Evolutionary conservation across 2,113 vertebrate genomes (phyloP).

Genomic region (Lepus europaeus): DNA sequence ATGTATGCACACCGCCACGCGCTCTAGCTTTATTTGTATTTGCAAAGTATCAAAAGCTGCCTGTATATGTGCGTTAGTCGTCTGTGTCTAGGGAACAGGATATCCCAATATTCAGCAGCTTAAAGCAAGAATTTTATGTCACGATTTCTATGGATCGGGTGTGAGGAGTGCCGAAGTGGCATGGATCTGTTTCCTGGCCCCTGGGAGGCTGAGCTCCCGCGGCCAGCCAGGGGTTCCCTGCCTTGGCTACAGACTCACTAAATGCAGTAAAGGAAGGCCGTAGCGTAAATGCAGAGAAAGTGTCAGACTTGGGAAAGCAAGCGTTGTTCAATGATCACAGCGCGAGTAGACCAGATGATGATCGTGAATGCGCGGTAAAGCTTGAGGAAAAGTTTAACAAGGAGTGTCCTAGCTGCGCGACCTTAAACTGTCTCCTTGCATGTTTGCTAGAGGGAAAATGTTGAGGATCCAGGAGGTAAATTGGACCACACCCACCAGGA

Average conservation of each 20-base stretch:
- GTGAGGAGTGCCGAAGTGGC: not conserved
- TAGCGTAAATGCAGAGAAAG: not conserved
- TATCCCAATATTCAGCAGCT: not conserved
- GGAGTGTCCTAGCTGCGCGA: too few species aligned
- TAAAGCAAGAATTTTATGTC: not conserved
- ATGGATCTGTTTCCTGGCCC: not conserved
- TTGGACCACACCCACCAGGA: too few species aligned
- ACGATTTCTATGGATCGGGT: too few species aligned
- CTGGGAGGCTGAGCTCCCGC: too few species aligned
- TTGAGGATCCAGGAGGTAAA: not conserved
- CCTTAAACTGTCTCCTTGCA: not conserved
- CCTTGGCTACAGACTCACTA: too few species aligned
- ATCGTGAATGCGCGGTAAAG: not conserved
- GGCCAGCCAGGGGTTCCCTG: not conserved
- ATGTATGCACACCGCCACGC: not conserved
- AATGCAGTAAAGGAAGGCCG: not conserved
- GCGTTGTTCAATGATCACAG: not conserved
- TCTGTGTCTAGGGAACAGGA: not conserved
- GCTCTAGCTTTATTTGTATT: not conserved
- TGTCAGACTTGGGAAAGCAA: not conserved
- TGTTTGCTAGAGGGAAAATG: not conserved
- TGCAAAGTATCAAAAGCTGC: not conserved
- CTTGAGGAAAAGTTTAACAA: not conserved
- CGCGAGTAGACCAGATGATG: too few species aligned
- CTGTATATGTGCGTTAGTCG: too few species aligned